Percentiles rank a stretch among this genome's conserved stretches.
Conservation (phyloP, 2,797 vertebrate genomes). For the Enteromius mattozi region DNA sequence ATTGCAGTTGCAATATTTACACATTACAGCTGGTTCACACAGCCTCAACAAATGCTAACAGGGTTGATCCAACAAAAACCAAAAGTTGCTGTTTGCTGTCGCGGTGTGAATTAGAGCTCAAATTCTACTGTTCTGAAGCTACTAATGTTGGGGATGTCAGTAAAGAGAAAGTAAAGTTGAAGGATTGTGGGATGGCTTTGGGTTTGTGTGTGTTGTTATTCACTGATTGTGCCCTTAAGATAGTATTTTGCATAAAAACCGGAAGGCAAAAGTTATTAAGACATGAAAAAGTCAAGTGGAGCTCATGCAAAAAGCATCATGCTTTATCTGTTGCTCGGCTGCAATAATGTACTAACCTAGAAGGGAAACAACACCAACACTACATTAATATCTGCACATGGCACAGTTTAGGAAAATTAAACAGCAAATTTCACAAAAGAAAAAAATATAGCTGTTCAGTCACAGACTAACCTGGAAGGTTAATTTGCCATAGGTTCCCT, state of each 20-base stretch:
- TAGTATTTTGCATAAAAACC: slow-evolving; percentile 26
- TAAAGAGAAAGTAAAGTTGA: not conserved
- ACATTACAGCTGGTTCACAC: not conserved
- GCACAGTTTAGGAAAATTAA: not conserved
- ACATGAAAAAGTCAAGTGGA: slow-evolving; percentile 34
- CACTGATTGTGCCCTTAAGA: slow-evolving; percentile 54
- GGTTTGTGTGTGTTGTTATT: slow-evolving; percentile 42
- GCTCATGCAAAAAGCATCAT: slow-evolving; percentile 4
- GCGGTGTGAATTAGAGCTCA: not conserved
- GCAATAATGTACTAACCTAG: slow-evolving; percentile 24
- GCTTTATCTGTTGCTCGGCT: slow-evolving; percentile 1
- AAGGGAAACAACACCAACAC: slow-evolving; percentile 14
- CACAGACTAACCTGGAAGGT: not conserved
- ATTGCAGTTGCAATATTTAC: slow-evolving; percentile 20
- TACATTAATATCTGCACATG: not conserved
- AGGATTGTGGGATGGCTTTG: slow-evolving; percentile 41
- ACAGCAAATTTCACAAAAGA: not conserved
- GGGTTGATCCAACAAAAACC: slow-evolving; percentile 18
- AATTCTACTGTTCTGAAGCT: slow-evolving; percentile 14
- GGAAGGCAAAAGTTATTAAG: slow-evolving; percentile 9
- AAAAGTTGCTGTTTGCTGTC: slow-evolving; percentile 4
- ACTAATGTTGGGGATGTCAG: not conserved
- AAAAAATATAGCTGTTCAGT: slow-evolving; percentile 1
- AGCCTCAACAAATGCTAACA: not conserved
- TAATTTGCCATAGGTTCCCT: slow-evolving; percentile 2